These are phyloP conservation scores for Drosophila tropicalis DNA, from an alignment of 1,140 invertebrate species.

Conservation along the genomic window DNA sequence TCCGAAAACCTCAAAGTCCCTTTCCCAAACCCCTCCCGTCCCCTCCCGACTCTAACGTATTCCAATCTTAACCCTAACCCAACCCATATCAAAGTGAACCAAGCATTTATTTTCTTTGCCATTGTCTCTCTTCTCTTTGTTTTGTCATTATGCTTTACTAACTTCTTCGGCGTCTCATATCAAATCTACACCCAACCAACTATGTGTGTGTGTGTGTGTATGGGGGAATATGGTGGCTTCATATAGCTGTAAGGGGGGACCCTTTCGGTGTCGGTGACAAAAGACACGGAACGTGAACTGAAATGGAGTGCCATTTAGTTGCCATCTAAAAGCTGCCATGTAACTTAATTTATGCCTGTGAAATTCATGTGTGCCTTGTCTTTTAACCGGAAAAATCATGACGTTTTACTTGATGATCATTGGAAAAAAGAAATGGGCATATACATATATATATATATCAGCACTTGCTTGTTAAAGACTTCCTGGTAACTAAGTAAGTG, in stretches of 20 bases:
- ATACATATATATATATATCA: background rate
- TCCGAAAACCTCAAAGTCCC: background rate
- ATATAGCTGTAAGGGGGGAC: background rate
- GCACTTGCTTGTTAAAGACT: constrained; percentile 19
- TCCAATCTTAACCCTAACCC: background rate
- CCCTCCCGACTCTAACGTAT: background rate
- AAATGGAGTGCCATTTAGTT: constrained; percentile 49
- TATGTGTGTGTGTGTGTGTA: constrained; percentile 7
- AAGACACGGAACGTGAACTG: constrained; percentile 27
- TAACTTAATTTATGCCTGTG: constrained; percentile 64
- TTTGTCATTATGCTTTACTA: constrained; percentile 20
- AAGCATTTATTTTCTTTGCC: constrained; percentile 6
- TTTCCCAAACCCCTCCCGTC: background rate
- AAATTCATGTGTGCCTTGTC: constrained; percentile 35
- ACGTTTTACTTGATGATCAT: constrained; percentile 33
- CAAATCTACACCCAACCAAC: background rate
- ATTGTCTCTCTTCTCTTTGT: constrained; percentile 6
- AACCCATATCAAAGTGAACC: constrained; percentile 25
- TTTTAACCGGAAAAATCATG: constrained; percentile 50
- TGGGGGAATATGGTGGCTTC: background rate
- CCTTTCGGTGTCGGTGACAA: constrained; percentile 21
- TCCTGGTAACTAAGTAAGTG: constrained; percentile 33
- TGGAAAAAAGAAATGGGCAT: too few relatives aligned
- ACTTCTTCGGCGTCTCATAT: constrained; percentile 5
- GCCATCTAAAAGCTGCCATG: constrained; percentile 47